Percentiles rank a stretch among this genome's conserved stretches.
phyloP scores from a whole-genome alignment of 1,140 invertebrate species.

The Cardiocondyla obscurior region DNA sequence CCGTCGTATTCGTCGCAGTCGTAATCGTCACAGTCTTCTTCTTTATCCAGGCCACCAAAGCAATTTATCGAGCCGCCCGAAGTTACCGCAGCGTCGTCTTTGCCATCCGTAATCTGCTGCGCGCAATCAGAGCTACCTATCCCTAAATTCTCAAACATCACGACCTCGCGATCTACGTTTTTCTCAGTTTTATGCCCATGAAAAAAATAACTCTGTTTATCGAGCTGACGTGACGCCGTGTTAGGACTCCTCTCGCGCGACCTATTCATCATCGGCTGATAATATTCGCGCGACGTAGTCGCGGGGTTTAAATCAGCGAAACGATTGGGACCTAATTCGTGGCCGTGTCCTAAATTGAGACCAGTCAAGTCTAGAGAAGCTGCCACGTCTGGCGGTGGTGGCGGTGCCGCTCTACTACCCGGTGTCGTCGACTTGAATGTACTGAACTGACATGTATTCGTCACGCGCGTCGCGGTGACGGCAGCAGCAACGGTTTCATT shows the following conservation, averaged over 20 bases:
- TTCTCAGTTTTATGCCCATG: constrained; percentile 78
- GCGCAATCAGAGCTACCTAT: neutral
- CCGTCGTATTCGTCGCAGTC: constrained; percentile 47
- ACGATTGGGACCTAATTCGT: constrained; percentile 60
- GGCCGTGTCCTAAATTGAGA: constrained; percentile 65
- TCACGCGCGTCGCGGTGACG: neutral
- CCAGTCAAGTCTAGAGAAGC: constrained; percentile 65
- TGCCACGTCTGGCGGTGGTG: constrained; percentile 46
- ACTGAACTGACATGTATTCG: constrained; percentile 74
- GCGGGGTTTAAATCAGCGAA: constrained; percentile 55
- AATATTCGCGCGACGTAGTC: constrained; percentile 58
- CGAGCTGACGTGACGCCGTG: constrained; percentile 69
- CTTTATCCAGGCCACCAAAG: constrained; percentile 63
- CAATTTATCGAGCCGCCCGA: constrained; percentile 67
- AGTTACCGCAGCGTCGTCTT: constrained; percentile 1
- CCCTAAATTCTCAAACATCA: constrained; percentile 62
- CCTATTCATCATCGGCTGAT: constrained; percentile 49
- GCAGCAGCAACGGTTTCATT: constrained; percentile 58
- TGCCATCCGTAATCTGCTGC: constrained; percentile 7
- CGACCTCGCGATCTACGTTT: constrained; percentile 70
- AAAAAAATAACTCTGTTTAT: constrained; percentile 79
- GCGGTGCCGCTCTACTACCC: constrained; percentile 34
- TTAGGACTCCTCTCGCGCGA: constrained; percentile 68
- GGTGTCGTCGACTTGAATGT: constrained; percentile 74
- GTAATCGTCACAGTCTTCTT: constrained; percentile 37